Evolutionary conservation across 2,113 vertebrate genomes (phyloP), one percentile per base, ranked within the genome.

Genomic region (Microtus richardsoni): DNA sequence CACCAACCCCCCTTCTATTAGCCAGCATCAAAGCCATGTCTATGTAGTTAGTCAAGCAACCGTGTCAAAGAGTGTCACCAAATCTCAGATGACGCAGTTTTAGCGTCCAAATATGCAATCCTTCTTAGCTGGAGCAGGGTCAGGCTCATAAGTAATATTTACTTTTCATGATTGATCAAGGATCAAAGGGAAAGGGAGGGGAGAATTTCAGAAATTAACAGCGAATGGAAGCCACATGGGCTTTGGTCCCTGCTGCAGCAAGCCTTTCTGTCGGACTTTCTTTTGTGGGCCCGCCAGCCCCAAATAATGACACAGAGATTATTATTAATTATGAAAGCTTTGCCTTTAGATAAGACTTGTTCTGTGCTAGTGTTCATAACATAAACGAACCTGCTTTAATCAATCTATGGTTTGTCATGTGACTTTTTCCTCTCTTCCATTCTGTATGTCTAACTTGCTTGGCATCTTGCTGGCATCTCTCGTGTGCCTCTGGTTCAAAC

Each of bases 141-240:
- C 66, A 88, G 58, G 44, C 39, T 41, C 73, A 73, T 60, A 85
- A 64, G 84, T 68, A 71, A 44, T 60, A 71, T 84, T 83, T 41
- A 30, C 7, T 75, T 70, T 85, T 39, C 19, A 54, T 85, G 88
- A 91, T 30, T 58, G 7, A 71, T 86, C 71, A 83, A 26, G 70
- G 10, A 70, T 80, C 71, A 84, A 28, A 36, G 54, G 58, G 3
- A 91, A 91, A 70, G 12, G n/a, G n/a, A 47, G 13, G 30, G 21
- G 49, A 49, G 49, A 49, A 49, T 78, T 94, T 95, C 90, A 93
- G 83, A 84, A 87, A 58, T 0, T 70, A 54, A 78, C 26, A 89
- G 68, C 39, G 49, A 78, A 79, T 33, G 74, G 36, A 82, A 44
- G 47, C 47, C 33, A 28, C 9, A 36, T 9, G 33, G 80, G 21